A percentile compares a stretch with the other conserved stretches of the same genome.
phyloP scores from a whole-genome alignment of 1,140 invertebrate species.

The Leptinotarsa texana region DNA sequence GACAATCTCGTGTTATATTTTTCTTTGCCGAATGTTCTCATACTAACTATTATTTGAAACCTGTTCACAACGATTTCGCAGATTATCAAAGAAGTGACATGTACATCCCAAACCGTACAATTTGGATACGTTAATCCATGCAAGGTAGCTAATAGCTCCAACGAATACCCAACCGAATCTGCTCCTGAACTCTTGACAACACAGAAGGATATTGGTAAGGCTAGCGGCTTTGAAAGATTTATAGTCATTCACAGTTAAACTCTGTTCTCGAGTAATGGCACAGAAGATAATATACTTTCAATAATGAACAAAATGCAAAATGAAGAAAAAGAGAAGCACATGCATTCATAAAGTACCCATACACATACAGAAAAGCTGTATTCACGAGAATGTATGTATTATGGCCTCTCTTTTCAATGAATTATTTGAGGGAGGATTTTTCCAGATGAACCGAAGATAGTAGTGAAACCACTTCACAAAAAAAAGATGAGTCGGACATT shows the following conservation, averaged over 20 bases:
- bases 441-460: not conserved
- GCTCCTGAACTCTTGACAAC: not conserved
- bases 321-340: slow-evolving; percentile 2
- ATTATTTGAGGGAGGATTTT: not conserved
- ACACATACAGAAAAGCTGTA: not conserved
- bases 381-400: not conserved
- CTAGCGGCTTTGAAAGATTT: not conserved
- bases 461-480: not conserved
- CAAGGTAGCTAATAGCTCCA: not conserved
- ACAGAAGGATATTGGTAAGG: slow-evolving; percentile 1
- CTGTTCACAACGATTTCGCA: not conserved
- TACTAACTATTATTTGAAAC: too few species aligned
- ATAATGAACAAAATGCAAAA: not conserved
- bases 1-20: too few species aligned
- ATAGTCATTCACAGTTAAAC: not conserved
- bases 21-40: too few species aligned
- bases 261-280: not conserved
- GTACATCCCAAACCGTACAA: not conserved
- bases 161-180: not conserved
- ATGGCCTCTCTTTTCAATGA: not conserved
- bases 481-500: not conserved
- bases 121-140: not conserved
- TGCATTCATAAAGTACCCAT: not conserved
- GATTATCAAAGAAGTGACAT: not conserved
- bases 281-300: not conserved